Percentiles rank a stretch among this genome's conserved stretches.
phyloP scores from a whole-genome alignment of 2,113 vertebrate genomes.

The Alaudala cheleensis region DNA sequence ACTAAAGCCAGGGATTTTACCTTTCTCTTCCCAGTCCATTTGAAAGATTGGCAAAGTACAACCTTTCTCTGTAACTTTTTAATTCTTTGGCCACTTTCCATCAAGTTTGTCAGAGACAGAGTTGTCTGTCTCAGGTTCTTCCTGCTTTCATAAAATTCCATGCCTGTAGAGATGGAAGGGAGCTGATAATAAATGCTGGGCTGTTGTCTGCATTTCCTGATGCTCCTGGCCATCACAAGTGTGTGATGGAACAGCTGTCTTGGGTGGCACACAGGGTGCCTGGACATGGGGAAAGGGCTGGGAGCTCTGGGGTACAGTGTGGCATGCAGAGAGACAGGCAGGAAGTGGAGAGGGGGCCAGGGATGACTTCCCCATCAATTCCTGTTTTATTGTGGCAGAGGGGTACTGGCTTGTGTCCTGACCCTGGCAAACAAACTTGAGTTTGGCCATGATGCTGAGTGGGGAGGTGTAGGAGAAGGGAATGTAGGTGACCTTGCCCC shows the following conservation, averaged over 20 bases:
- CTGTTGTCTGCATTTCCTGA: background rate
- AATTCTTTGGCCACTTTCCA: background rate
- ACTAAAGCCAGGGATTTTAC: background rate
- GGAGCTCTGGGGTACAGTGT: background rate
- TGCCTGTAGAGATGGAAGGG: background rate
- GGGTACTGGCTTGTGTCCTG: no score
- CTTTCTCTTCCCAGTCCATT: background rate
- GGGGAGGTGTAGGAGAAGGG: background rate
- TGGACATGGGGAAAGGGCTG: rapidly evolving
- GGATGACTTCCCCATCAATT: no score
- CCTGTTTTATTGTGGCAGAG: background rate
- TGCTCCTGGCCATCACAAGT: background rate
- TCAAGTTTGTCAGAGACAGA: background rate
- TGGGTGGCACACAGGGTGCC: rapidly evolving
- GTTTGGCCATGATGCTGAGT: rapidly evolving
- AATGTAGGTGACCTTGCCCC: background rate
- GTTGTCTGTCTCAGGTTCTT: background rate
- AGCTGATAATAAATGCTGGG: background rate
- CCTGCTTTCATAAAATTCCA: background rate
- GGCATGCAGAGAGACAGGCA: rapidly evolving
- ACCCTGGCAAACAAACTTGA: background rate
- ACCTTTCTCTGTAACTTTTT: background rate
- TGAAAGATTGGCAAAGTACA: background rate
- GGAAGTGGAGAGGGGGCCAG: background rate
- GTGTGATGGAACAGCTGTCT: background rate